A percentile compares a stretch with the other conserved stretches of the same genome.
Conservation (phyloP, 1,140 invertebrate species). For the Sarcophaga peregrina region DNA sequence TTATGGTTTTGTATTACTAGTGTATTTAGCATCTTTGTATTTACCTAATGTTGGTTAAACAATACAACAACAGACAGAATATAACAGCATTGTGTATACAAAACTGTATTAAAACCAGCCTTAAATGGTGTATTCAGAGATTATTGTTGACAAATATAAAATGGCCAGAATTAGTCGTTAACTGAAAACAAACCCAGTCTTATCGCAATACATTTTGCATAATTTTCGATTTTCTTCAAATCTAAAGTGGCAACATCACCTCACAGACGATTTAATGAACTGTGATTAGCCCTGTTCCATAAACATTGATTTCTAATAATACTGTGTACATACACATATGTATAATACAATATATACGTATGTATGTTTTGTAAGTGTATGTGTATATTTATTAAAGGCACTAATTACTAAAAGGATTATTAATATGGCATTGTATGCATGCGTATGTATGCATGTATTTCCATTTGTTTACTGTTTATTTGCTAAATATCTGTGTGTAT, state of each 20-base stretch:
- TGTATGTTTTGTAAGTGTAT: too few relatives aligned
- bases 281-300: background rate
- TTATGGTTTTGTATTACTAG: slow-evolving; percentile 22
- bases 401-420: slow-evolving; percentile 9
- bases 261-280: background rate
- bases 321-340: too few relatives aligned
- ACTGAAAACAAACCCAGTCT: background rate
- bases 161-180: too few relatives aligned
- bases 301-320: slow-evolving; percentile 20
- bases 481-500: background rate
- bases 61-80: background rate
- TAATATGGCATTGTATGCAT: background rate
- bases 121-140: background rate
- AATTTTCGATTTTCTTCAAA: background rate
- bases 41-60: slow-evolving; percentile 20
- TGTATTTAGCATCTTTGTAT: slow-evolving; percentile 14
- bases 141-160: background rate
- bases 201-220: background rate
- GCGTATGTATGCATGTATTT: background rate
- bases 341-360: too few relatives aligned
- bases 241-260: background rate
- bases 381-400: background rate
- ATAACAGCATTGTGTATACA: background rate
- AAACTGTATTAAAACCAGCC: background rate
- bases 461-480: background rate